phyloP scores from a whole-genome alignment of 37 sponge, comb jelly and placozoan genomes.

The Aphrocallistes beatrix region DNA sequence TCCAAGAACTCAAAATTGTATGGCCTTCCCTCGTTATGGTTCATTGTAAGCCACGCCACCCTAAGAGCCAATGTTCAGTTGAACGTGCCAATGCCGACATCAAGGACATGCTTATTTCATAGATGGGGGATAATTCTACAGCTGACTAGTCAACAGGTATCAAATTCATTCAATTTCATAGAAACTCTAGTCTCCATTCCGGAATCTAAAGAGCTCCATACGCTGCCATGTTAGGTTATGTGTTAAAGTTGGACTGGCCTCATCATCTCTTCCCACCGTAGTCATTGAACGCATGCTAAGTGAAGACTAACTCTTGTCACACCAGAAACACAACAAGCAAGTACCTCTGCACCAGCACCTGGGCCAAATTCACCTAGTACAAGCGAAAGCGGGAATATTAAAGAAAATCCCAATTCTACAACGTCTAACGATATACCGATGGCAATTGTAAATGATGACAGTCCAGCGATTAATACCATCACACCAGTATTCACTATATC shows the following conservation, averaged over 20 bases:
- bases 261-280: not conserved
- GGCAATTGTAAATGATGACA: not conserved
- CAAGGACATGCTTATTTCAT: not conserved
- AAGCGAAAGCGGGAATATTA: not conserved
- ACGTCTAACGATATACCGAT: not conserved
- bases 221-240: not conserved
- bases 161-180: not conserved
- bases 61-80: not conserved
- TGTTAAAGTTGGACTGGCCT: not conserved
- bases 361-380: not conserved
- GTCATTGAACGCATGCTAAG: not conserved
- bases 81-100: not conserved
- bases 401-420: not conserved
- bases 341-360: not conserved
- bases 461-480: not conserved
- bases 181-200: not conserved
- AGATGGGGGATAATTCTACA: not conserved
- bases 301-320: not conserved
- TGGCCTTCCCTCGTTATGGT: not conserved
- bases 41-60: not conserved
- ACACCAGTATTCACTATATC: not conserved
- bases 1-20: not conserved
- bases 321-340: not conserved
- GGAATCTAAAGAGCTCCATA: not conserved
- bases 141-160: not conserved